Base-by-base conservation (phyloP, 2,113 vertebrate species). In the Nannobrachium achirus region DNA sequence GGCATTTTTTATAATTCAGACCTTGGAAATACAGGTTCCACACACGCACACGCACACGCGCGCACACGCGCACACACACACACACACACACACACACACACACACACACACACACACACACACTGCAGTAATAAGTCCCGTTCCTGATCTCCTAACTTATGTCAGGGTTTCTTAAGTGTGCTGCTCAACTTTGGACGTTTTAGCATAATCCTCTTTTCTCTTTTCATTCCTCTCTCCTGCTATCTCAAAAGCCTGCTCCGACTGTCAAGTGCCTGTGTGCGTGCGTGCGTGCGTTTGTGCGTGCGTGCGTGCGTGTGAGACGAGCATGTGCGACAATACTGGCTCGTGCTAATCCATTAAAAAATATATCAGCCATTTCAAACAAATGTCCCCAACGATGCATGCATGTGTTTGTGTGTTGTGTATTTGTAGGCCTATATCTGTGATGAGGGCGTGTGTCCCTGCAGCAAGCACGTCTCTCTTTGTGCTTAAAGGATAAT, bases 201-300 rank as follows among this genome's bases (percentile, higher is more conserved):
- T 20, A 49, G 10, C 53, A 20, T 84, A 87, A 86, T 86, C 83
- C 68, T 75, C 71, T 82, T 85, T 78, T 69, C 79, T 80, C 56
- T 56, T 57, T 63, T 71, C 64, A 56, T 67, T 65, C 65, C 16
- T 45, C 46, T 52, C 69, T 56, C 50, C 25, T 62, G 16, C 63
- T 58, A 60, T 75, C 63, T 72, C 63, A 48, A 70, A 38, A 42
- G 5, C 14, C 57, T 62, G 56, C 76, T 73, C 56, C 3, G 25
- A 33, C 50, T 75, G 67, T 63, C 3, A 1, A 74, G 45, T 56
- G 19, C 11, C 8, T 42, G 40, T 44, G 15, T 7, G 52, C 58
- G 59, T 20, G 15, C n/a, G 14, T n/a, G n/a, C n/a, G n/a, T n/a
- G n/a, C n/a, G n/a, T n/a, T n/a, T 56, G 44, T 71, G 38, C 7